Evolutionary conservation across 2,888 invertebrate species (phyloP).

Genomic region (Phalera bucephala): DNA sequence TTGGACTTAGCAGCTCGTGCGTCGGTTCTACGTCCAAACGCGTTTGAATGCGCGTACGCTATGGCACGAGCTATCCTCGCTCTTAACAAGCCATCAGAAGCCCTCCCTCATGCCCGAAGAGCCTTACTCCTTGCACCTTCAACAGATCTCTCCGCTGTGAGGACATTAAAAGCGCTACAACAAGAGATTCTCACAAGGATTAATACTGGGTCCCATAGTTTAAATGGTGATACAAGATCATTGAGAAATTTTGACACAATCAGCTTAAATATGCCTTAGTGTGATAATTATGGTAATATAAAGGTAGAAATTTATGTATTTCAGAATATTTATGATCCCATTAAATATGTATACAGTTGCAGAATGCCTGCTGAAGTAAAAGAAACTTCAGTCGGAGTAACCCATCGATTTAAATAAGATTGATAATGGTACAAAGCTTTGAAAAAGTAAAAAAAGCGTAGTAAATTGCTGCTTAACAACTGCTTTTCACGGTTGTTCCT

Average conservation of each 20-base stretch:
- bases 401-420: conserved; percentile 1
- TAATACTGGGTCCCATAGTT: conserved; percentile 70
- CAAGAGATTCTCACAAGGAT: conserved; percentile 86
- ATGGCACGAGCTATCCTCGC: conserved; percentile 94
- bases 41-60: conserved; percentile 96
- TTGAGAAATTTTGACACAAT: conserved; percentile 76
- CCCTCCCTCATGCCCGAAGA: conserved; percentile 91
- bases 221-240: conserved; percentile 66
- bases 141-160: conserved; percentile 87
- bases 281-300: too few species aligned
- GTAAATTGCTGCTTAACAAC: too few species aligned
- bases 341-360: too few species aligned
- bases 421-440: background rate
- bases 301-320: too few species aligned
- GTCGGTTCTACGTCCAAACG: conserved; percentile 91
- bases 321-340: too few species aligned
- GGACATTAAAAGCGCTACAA: conserved; percentile 88
- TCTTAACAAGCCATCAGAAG: conserved; percentile 87
- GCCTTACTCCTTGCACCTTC: conserved; percentile 89
- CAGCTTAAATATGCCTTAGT: conserved; percentile 73
- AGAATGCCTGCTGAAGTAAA: too few species aligned
- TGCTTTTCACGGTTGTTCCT: too few species aligned
- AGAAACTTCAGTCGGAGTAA: background rate
- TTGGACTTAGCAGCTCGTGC: conserved; percentile 95
- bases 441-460: too few species aligned